These are phyloP conservation scores for Drosophila biarmipes DNA, from an alignment of 1,140 invertebrate genomes.

Conservation along the genomic window DNA sequence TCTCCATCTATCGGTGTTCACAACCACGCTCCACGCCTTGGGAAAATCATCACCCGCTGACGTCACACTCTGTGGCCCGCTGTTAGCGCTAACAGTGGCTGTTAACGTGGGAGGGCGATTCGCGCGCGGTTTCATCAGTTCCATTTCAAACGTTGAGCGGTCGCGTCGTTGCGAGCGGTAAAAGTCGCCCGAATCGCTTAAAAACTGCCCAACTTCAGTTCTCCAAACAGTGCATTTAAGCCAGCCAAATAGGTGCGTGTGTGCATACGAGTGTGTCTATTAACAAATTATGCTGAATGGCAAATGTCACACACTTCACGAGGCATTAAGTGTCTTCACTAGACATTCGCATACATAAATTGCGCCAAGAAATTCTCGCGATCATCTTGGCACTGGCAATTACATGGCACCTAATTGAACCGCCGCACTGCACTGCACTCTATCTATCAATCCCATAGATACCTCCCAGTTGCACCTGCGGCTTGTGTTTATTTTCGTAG, in stretches of 20 bases:
- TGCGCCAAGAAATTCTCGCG: slow-evolving; percentile 8
- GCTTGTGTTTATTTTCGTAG: slow-evolving; percentile 33
- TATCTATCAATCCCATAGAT: neutral
- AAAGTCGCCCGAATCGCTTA: slow-evolving; percentile 16
- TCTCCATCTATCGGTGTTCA: neutral
- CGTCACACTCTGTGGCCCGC: no score
- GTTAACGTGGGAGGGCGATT: slow-evolving; percentile 18
- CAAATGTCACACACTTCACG: slow-evolving; percentile 40
- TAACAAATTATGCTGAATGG: slow-evolving; percentile 16
- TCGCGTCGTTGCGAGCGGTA: slow-evolving; percentile 22
- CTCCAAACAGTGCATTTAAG: slow-evolving; percentile 23
- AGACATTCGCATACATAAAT: slow-evolving; percentile 10
- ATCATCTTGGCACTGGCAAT: slow-evolving; percentile 19
- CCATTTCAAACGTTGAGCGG: slow-evolving; percentile 40
- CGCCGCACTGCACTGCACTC: slow-evolving; percentile 19
- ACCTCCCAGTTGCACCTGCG: slow-evolving; percentile 31
- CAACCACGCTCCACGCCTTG: no score
- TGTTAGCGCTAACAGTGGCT: no score
- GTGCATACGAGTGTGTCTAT: neutral
- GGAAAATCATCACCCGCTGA: no score
- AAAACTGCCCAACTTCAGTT: slow-evolving; percentile 10
- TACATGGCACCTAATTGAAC: slow-evolving; percentile 29
- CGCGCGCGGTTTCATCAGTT: slow-evolving; percentile 39
- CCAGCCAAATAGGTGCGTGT: slow-evolving; percentile 37
- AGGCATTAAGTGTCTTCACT: slow-evolving; percentile 8